Conservation (phyloP, 2,113 vertebrate genomes). For the Oreocharis arfaki region DNA sequence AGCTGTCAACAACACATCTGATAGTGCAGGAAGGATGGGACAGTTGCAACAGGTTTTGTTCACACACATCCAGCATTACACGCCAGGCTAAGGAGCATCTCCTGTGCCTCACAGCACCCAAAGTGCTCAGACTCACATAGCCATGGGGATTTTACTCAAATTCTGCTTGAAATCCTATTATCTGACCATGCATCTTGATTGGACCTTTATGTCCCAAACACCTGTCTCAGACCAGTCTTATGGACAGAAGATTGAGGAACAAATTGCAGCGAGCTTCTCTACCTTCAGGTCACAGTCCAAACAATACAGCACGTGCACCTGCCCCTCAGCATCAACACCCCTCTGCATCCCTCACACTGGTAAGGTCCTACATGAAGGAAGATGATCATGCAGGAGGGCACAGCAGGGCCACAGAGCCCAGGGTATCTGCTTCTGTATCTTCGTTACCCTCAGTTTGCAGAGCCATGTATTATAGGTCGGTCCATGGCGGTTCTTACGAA, state of each 20-base stretch:
- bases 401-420: neutral
- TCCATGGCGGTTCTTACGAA: fast-evolving
- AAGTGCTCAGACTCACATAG: neutral
- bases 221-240: neutral
- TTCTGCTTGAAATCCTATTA: neutral
- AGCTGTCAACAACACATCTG: neutral
- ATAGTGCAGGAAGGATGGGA: neutral
- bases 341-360: neutral
- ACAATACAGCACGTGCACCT: fast-evolving
- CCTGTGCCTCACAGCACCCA: neutral
- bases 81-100: neutral
- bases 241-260: neutral
- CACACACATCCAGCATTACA: neutral
- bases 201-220: neutral
- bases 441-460: neutral
- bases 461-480: neutral
- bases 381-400: neutral
- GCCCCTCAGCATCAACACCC: neutral
- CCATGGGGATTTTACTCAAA: neutral
- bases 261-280: neutral
- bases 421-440: neutral
- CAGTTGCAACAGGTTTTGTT: fast-evolving
- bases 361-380: fast-evolving
- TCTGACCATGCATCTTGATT: neutral
- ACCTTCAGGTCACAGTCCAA: neutral